These are phyloP conservation scores for Leuciscus idus DNA, from an alignment of 2,113 vertebrate genomes.

Conservation along the genomic window DNA sequence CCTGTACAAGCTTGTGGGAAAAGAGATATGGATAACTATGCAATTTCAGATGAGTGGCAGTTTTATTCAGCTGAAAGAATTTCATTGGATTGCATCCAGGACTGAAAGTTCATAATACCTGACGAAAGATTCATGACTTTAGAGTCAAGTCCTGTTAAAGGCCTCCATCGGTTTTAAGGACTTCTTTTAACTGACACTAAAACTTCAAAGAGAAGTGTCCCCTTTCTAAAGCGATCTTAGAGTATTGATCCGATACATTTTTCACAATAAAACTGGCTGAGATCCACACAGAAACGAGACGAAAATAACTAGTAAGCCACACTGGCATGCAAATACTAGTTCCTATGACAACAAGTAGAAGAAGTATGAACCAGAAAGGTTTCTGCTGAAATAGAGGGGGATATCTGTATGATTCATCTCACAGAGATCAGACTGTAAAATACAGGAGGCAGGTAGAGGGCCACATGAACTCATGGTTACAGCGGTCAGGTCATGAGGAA, in stretches of 20 bases:
- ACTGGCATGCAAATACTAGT: conserved; percentile 25
- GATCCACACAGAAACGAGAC: not conserved
- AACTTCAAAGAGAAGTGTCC: not conserved
- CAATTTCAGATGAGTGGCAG: conserved; percentile 1
- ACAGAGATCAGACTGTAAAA: not conserved
- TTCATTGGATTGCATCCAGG: conserved; percentile 5
- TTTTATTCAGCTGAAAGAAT: not conserved
- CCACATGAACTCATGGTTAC: not conserved
- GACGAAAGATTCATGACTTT: not conserved
- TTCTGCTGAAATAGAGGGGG: not conserved
- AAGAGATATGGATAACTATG: conserved; percentile 13
- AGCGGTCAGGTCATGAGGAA: not conserved
- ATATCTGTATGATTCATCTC: not conserved
- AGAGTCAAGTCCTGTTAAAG: conserved; percentile 2
- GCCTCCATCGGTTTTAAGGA: not conserved
- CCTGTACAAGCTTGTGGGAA: conserved; percentile 4
- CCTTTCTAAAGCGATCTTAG: not conserved
- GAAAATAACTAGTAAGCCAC: conserved; percentile 38
- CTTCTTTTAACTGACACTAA: not conserved
- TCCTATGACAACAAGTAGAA: conserved; percentile 51
- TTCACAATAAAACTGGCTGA: conserved; percentile 6
- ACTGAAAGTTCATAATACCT: conserved; percentile 11
- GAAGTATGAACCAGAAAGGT: not conserved
- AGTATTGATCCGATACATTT: not conserved
- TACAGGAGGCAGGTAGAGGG: conserved; percentile 8